phyloP scores from a whole-genome alignment of 2,888 invertebrate genomes.

The Orchesellides sinensis region DNA sequence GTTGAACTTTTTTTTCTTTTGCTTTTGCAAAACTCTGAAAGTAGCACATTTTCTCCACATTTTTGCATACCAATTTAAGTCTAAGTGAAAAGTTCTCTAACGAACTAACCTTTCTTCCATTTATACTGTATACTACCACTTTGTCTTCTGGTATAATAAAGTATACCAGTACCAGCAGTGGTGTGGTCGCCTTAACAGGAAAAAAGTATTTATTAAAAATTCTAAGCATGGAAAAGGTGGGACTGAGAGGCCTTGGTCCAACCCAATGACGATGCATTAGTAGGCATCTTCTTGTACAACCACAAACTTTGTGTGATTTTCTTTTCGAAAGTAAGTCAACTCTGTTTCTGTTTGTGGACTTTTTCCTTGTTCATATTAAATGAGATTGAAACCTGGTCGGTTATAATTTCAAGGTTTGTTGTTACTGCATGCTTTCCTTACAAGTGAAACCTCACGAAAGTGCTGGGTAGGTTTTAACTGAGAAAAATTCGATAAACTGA shows the following conservation, averaged over 20 bases:
- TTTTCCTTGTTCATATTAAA: no score
- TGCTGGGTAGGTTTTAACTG: no score
- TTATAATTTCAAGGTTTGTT: no score
- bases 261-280: no score
- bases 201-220: background rate
- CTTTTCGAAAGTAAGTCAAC: background rate
- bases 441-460: no score
- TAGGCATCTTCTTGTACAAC: background rate
- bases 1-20: background rate
- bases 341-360: background rate
- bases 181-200: background rate
- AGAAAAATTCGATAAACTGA: no score
- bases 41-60: background rate
- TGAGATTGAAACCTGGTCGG: no score
- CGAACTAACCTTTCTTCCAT: constrained; percentile 1
- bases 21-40: background rate
- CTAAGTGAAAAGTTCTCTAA: constrained; percentile 23
- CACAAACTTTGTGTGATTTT: background rate
- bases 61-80: constrained; percentile 7
- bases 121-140: background rate
- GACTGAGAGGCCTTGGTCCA: no score
- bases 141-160: no score
- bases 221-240: constrained; percentile 8
- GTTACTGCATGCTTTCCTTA: no score
- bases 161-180: no score